Evolutionary conservation across 1,140 invertebrate genomes (phyloP).

Genomic region (Philopotamus ludificatus): DNA sequence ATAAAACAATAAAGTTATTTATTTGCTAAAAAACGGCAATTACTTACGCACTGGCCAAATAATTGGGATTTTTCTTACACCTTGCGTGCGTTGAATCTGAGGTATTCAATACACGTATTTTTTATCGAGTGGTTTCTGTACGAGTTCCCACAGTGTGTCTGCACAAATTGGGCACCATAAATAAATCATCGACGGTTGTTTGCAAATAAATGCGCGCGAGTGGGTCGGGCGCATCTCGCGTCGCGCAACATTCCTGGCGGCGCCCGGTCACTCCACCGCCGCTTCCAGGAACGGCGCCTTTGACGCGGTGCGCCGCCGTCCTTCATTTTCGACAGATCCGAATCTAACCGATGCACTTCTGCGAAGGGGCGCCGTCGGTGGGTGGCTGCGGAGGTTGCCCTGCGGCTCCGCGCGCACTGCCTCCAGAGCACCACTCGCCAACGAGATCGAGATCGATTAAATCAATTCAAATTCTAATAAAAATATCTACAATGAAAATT

Average conservation of each 20-base stretch:
- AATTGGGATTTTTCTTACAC: no score
- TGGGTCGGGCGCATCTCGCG: background rate
- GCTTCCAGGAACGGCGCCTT: constrained; percentile 22
- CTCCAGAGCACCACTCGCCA: background rate
- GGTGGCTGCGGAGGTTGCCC: constrained; percentile 3
- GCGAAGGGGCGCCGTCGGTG: constrained; percentile 2
- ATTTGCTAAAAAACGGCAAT: no score
- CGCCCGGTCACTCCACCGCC: constrained; percentile 10
- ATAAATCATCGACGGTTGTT: constrained; percentile 1
- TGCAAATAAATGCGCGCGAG: constrained; percentile 2
- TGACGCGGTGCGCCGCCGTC: constrained; percentile 2
- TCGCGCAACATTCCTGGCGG: background rate
- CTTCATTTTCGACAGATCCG: constrained; percentile 19
- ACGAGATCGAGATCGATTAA: no score
- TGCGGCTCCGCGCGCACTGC: background rate
- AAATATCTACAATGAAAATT: no score
- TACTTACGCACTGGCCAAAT: no score
- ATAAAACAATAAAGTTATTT: no score
- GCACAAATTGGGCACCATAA: background rate
- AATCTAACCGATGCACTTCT: constrained; percentile 18
- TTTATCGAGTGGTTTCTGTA: no score
- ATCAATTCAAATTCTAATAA: no score
- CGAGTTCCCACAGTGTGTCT: no score
- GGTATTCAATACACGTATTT: no score
- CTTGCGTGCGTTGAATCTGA: no score